Base-by-base conservation (phyloP, 2,797 vertebrate species). In the Hippocampus kuda region DNA sequence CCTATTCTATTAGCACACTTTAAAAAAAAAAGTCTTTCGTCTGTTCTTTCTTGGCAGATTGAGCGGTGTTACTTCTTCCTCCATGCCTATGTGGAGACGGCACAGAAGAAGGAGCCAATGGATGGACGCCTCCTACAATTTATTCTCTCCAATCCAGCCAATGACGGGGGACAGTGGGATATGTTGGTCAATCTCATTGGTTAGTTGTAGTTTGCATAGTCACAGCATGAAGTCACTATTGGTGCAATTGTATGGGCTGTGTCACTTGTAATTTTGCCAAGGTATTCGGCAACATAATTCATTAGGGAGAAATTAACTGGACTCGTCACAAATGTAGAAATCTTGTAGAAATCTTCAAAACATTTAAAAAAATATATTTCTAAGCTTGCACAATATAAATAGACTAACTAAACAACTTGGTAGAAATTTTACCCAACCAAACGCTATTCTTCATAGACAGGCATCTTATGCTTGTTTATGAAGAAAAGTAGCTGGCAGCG, bases 121-220 rank as follows among this genome's bases (percentile, higher is more conserved):
- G 96, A 98, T 48, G 94, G 97, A 26, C 92, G 97, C 15, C 89
- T 99, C 75, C 83, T 95, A 49, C 97, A 99, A 72, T 99, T 93
- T 83, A 88, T 99, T 77, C 94, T 99, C 46, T 88, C 88, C 64
- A 99, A 99, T 83, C 97, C 97, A 65, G 92, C 92, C 0, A 98
- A 95, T 56, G 97, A 99, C 46, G 97, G 97, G 66, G 97, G 97
- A 57, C 97, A 99, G 73, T 99, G 97, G 97, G 95, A 98, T 80
- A 99, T 99, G 97, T 79, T 99, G 84, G 96, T 98, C 74, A 99
- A 99, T 79, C 92, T 99, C 70, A 92, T 99, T 70, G 96, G 96
- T 99, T 81, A 89, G 94, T 83, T 72, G 22, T 56, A 51, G 65
- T 67, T 42, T 10, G 4, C 38, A n/a, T 41, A 24, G 34, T 64